phyloP scores from a whole-genome alignment of 2,888 invertebrate genomes.

The Hirtodrosophila confusa region DNA sequence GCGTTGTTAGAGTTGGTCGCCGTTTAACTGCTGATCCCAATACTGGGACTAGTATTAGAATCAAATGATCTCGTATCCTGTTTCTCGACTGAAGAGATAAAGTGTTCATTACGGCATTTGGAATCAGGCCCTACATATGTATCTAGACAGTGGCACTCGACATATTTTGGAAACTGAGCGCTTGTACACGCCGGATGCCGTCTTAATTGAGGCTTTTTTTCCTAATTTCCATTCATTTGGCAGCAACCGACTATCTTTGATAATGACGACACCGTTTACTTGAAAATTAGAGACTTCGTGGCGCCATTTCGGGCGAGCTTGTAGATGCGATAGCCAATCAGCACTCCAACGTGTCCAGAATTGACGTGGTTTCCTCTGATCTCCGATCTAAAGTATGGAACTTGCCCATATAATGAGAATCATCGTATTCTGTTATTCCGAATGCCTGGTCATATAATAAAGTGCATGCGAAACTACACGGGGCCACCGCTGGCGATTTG shows the following conservation, averaged over 20 bases:
- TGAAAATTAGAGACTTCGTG: slow-evolving; percentile 19
- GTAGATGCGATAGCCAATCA: slow-evolving; percentile 43
- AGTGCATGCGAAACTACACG: slow-evolving; percentile 50
- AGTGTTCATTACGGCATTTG: not conserved
- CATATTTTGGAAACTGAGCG: slow-evolving; percentile 13
- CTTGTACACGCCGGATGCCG: not conserved
- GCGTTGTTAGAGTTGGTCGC: no score
- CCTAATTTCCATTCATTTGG: slow-evolving; percentile 31
- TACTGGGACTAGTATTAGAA: slow-evolving; percentile 3
- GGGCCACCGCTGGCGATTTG: slow-evolving; percentile 78
- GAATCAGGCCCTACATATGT: no score
- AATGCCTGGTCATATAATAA: slow-evolving; percentile 60
- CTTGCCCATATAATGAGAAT: slow-evolving; percentile 56
- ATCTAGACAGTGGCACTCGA: no score
- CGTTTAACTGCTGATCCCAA: not conserved
- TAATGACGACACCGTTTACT: slow-evolving; percentile 28
- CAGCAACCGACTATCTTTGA: not conserved
- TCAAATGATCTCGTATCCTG: not conserved
- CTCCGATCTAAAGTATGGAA: slow-evolving; percentile 31
- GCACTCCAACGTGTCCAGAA: slow-evolving; percentile 36
- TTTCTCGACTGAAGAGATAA: not conserved
- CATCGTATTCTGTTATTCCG: slow-evolving; percentile 49
- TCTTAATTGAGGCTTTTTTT: slow-evolving; percentile 12
- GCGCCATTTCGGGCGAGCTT: slow-evolving; percentile 40
- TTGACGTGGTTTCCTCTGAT: slow-evolving; percentile 5